Conservation (phyloP, 2,888 invertebrate species). For the Latrodectus elegans region DNA sequence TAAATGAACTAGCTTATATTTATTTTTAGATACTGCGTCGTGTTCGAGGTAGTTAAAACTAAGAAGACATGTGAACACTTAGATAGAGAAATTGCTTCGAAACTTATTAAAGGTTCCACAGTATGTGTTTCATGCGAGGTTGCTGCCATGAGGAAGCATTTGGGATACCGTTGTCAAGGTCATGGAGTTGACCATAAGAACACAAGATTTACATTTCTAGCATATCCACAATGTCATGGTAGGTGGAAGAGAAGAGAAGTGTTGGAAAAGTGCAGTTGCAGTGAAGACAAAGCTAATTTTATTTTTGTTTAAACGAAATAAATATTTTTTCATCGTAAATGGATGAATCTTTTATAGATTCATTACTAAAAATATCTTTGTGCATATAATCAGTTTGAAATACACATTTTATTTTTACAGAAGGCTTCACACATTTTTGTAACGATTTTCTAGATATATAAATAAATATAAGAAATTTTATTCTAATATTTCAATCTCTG, state of each 20-base stretch:
- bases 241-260: constrained; percentile 83
- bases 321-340: no score
- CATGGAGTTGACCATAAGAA: constrained; percentile 85
- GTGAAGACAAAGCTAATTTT: constrained; percentile 73
- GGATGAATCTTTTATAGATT: no score
- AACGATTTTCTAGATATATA: no score
- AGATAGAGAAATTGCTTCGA: constrained; percentile 81
- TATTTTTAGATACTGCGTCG: constrained; percentile 88
- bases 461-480: no score
- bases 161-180: constrained; percentile 88
- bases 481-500: no score
- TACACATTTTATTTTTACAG: no score
- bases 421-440: no score
- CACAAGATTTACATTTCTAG: constrained; percentile 88
- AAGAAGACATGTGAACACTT: constrained; percentile 84
- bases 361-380: no score
- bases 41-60: constrained; percentile 87
- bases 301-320: constrained; percentile 73
- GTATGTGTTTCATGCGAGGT: constrained; percentile 89
- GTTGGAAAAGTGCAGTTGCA: constrained; percentile 74
- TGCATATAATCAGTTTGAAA: no score
- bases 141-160: constrained; percentile 84
- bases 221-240: constrained; percentile 90
- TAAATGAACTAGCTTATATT: neutral
- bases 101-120: constrained; percentile 85